A percentile compares a stretch with the other conserved stretches of the same genome.
Conservation (phyloP, 2,797 vertebrate species). For the Typhlichthys eigenmanni region DNA sequence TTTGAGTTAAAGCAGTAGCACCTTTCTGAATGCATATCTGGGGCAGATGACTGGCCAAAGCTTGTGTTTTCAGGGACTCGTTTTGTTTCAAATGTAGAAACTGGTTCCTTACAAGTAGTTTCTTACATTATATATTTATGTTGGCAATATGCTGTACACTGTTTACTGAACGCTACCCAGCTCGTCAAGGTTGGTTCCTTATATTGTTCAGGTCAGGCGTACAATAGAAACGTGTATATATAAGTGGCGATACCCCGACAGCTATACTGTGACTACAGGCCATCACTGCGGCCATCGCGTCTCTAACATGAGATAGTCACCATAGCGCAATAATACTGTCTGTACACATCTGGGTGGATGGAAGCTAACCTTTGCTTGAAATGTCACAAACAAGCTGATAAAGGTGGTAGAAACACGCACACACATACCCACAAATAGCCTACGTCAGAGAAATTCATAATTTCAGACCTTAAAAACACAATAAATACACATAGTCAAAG, state of each 20-base stretch:
- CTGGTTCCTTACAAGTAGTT: no score
- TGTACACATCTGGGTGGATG: constrained; percentile 34
- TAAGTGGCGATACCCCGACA: not conserved
- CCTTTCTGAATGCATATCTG: no score
- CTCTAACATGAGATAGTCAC: constrained; percentile 41
- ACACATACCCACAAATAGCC: not conserved
- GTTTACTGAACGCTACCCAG: no score
- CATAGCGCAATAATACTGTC: constrained; percentile 20
- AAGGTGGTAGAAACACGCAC: constrained; percentile 6
- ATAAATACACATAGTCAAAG: constrained; percentile 12
- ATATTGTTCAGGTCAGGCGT: no score
- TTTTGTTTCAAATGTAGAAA: no score
- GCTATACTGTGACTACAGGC: not conserved
- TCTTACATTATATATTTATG: no score
- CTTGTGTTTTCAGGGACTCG: no score
- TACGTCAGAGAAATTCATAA: constrained; percentile 29
- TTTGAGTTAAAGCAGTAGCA: no score
- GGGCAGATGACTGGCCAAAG: no score
- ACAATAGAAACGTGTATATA: no score
- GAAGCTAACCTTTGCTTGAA: constrained; percentile 60
- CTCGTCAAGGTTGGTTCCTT: no score
- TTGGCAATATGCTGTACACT: no score
- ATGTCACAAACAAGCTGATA: constrained; percentile 59
- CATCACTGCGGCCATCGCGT: constrained; percentile 14
- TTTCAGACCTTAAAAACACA: not conserved